Evolutionary conservation across 2,888 invertebrate genomes (phyloP), one percentile per base, ranked within the genome.

Genomic region (Eristalis tenax): DNA sequence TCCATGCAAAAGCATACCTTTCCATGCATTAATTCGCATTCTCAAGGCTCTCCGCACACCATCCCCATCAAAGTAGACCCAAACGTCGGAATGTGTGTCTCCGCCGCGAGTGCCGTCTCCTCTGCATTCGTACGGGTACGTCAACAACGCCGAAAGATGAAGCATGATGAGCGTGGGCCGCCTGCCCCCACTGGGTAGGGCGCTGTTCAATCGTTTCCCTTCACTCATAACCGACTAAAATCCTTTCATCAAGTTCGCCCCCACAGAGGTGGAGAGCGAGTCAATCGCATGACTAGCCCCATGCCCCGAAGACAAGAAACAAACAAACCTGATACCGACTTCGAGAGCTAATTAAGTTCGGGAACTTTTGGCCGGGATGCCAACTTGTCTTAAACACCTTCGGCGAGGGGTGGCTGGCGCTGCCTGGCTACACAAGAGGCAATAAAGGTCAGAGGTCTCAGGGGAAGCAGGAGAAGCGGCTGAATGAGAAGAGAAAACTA

Each of bases 301-400:
- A n/a, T 50, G 50, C 50, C 50, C 50, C 50, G 50, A 6, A 18
- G 50, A n/a, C n/a, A 18, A 50, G 50, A 50, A 50, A 50, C 50
- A 50, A 50, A 50, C 50, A 50, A 50, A 50, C 50, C n/a, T 50
- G 50, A 18, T 18, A 35, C 56, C 69, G 75, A 43, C 71, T 76
- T 80, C 75, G 26, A 56, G 68, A 80, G 57, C 80, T 80, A 85
- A 85, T 85, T 81, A 81, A 85, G 81, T 77, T 85, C 50, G 77
- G 18, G 50, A 50, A 50, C 50, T 50, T 32, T 50, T 50, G 18
- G 50, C 50, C 5, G 1, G 32, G 32, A 8, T 32, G 32, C 32
- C 43, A 43, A 5, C n/a, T 43, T n/a, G n/a, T 50, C 50, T 18
- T 18, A 50, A 50, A 50, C 50, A 50, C 50, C 50, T 50, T 18